phyloP scores from a whole-genome alignment of 2,888 invertebrate species.

The Spodoptera littoralis region DNA sequence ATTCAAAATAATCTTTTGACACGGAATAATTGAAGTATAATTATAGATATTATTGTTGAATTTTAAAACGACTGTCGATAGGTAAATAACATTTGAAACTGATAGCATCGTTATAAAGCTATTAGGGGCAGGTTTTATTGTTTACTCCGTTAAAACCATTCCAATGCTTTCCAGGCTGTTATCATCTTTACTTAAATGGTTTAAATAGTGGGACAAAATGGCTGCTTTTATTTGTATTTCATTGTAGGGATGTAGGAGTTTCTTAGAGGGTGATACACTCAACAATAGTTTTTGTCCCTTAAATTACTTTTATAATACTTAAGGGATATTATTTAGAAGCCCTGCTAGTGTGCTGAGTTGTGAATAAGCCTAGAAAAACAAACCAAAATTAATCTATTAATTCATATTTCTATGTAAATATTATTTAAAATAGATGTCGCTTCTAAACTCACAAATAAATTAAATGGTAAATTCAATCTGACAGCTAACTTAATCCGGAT shows the following conservation, averaged over 20 bases:
- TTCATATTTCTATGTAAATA: too few relatives aligned
- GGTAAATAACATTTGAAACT: conserved; percentile 8
- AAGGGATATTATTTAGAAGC: neutral
- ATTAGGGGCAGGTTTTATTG: conserved; percentile 29
- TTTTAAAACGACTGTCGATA: conserved; percentile 4
- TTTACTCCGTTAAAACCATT: conserved; percentile 23
- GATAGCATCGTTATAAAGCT: conserved; percentile 35
- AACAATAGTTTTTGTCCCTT: too few relatives aligned
- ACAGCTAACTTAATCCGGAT: conserved; percentile 38
- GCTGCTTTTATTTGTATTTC: neutral
- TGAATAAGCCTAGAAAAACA: neutral
- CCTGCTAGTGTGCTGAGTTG: neutral
- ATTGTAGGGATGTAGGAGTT: too few relatives aligned
- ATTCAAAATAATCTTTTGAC: conserved; percentile 8
- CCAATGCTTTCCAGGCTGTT: conserved; percentile 4
- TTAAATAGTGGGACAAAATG: neutral
- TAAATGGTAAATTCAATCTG: conserved; percentile 16
- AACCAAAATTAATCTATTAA: neutral
- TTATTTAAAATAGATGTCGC: neutral
- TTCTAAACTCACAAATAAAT: conserved; percentile 14
- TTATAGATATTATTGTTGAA: conserved; percentile 2
- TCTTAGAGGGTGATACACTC: too few relatives aligned
- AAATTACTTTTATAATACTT: too few relatives aligned
- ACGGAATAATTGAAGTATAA: neutral
- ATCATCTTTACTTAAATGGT: conserved; percentile 2